Percentiles rank a stretch among this genome's conserved stretches.
These are phyloP conservation scores for Leucoma salicis DNA, from an alignment of 2,888 invertebrate species.

Conservation along the genomic window DNA sequence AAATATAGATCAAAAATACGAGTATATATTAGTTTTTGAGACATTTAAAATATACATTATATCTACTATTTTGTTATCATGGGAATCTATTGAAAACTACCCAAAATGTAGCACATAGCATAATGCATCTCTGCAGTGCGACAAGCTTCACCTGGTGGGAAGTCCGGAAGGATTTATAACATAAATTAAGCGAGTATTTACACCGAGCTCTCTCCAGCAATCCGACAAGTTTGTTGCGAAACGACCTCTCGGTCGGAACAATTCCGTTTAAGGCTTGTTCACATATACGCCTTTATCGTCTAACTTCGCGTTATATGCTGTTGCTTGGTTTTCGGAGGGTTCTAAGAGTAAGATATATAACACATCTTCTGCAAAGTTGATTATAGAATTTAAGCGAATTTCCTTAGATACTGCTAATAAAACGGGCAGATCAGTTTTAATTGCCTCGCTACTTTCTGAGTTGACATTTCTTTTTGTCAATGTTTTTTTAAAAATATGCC, in stretches of 20 bases:
- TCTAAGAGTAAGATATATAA: constrained; percentile 8
- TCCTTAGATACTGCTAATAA: not conserved
- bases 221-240: constrained; percentile 42
- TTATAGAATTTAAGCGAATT: not conserved
- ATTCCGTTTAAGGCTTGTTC: constrained; percentile 23
- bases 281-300: constrained; percentile 29
- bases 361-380: constrained; percentile 1
- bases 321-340: constrained; percentile 8
- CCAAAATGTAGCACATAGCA: not conserved
- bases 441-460: too few relatives aligned
- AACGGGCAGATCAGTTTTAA: too few relatives aligned
- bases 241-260: constrained; percentile 22
- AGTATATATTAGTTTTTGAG: too few relatives aligned
- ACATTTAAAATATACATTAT: too few relatives aligned
- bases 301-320: constrained; percentile 23
- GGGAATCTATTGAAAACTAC: constrained; percentile 15
- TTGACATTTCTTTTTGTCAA: too few relatives aligned
- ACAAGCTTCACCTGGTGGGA: constrained; percentile 41
- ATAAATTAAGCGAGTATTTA: constrained; percentile 45
- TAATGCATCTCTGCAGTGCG: constrained; percentile 32
- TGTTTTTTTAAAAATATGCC: too few relatives aligned
- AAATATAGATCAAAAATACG: too few relatives aligned
- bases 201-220: constrained; percentile 25
- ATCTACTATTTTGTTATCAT: too few relatives aligned
- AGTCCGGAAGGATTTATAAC: constrained; percentile 42